Evolutionary conservation across 2,888 invertebrate species (phyloP).

Genomic region (Drosophila nigricruria): DNA sequence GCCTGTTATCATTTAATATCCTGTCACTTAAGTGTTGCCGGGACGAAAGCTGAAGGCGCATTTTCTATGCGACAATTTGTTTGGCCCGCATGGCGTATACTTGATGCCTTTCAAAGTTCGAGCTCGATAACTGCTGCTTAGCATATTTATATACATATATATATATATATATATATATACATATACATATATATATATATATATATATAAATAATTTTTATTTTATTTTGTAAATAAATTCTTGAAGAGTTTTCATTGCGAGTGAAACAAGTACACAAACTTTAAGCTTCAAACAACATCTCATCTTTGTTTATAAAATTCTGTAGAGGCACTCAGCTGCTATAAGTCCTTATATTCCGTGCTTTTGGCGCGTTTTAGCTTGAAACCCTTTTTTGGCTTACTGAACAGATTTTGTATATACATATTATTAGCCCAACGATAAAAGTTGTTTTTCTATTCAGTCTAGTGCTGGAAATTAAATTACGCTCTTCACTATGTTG

Average conservation of each 20-base stretch:
- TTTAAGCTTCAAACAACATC: conserved; percentile 1
- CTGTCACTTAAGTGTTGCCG: conserved; percentile 68
- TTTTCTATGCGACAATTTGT: conserved; percentile 27
- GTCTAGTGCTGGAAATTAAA: conserved; percentile 27
- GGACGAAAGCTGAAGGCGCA: conserved; percentile 13
- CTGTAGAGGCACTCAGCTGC: background rate
- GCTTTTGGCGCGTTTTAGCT: background rate
- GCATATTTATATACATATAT: conserved; percentile 19
- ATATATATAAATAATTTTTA: conserved; percentile 1
- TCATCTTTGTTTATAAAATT: conserved; percentile 1
- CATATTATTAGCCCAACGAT: background rate
- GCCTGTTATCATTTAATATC: conserved; percentile 78
- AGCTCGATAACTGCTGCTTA: conserved; percentile 24
- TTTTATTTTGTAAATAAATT: conserved; percentile 13
- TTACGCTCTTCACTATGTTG: conserved; percentile 15
- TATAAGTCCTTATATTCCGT: background rate
- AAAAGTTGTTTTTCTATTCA: background rate
- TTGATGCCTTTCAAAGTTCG: conserved; percentile 12
- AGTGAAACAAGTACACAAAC: background rate
- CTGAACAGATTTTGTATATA: background rate
- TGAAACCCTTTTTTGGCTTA: background rate
- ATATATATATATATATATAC: background rate
- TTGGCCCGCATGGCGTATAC: conserved; percentile 39
- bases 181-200: background rate
- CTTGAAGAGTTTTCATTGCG: conserved; percentile 1